phyloP scores from a whole-genome alignment of 2,113 vertebrate species.

The Ceuthmochares aereus region DNA sequence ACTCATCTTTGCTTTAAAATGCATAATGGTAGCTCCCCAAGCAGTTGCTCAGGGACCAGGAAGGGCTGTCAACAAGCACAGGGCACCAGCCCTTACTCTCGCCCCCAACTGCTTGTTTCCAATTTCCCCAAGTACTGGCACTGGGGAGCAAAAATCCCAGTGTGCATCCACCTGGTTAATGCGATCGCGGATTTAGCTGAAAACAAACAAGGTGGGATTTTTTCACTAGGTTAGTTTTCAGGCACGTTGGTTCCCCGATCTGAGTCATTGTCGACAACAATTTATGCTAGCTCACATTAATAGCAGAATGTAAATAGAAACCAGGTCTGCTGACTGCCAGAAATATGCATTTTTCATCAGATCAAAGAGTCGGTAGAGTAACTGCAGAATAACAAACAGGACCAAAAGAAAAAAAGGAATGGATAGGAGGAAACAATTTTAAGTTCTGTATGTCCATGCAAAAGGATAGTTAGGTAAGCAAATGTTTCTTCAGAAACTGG shows the following conservation, averaged over 20 bases:
- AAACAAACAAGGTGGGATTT: background rate
- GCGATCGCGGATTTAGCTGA: background rate
- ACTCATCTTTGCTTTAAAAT: background rate
- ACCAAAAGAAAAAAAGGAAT: background rate
- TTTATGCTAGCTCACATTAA: slow-evolving; percentile 25
- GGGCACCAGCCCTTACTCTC: background rate
- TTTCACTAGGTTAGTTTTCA: background rate
- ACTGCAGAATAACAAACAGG: slow-evolving; percentile 1
- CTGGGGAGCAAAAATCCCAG: background rate
- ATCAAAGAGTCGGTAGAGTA: background rate
- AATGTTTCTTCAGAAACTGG: background rate
- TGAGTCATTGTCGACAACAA: background rate
- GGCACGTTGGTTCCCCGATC: background rate
- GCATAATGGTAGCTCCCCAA: background rate
- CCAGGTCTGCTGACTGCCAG: slow-evolving; percentile 21
- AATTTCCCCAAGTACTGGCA: background rate
- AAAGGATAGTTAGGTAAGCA: background rate
- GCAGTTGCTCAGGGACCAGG: background rate
- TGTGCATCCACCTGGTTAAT: background rate
- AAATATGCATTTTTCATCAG: background rate
- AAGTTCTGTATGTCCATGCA: background rate
- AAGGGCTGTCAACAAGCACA: background rate
- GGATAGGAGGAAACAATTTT: background rate
- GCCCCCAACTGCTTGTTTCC: background rate
- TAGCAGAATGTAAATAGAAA: slow-evolving; percentile 16